Evolutionary conservation across 2,888 invertebrate genomes (phyloP).

Genomic region (Cancer borealis): DNA sequence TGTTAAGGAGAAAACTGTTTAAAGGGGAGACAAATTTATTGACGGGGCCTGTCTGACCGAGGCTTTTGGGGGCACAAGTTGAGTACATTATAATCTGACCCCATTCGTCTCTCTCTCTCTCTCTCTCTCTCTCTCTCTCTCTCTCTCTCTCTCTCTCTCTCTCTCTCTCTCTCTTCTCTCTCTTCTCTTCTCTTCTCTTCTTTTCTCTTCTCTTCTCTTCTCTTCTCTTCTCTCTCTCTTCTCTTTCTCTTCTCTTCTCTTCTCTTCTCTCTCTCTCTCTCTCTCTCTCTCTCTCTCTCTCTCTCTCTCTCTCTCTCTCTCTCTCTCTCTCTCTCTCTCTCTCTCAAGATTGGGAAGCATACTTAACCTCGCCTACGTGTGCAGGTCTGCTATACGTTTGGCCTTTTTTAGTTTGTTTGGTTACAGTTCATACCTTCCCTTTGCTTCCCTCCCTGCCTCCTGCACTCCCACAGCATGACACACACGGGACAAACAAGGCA

Average conservation of each 20-base stretch:
- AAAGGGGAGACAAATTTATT: background rate
- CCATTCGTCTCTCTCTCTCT: background rate
- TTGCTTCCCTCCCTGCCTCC: background rate
- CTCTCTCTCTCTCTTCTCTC: background rate
- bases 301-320: background rate
- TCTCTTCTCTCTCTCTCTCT: conserved; percentile 43
- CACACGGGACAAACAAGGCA: background rate
- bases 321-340: background rate
- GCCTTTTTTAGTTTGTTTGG: background rate
- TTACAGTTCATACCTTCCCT: background rate
- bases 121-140: conserved; percentile 29
- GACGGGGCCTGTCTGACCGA: background rate
- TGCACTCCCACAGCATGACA: background rate
- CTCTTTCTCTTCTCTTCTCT: background rate
- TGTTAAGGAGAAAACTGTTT: background rate
- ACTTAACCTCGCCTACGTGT: background rate
- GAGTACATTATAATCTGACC: conserved; percentile 23
- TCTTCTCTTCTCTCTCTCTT: conserved; percentile 31
- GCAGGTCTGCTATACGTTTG: background rate
- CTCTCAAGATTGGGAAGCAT: background rate
- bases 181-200: background rate
- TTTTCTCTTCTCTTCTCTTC: background rate
- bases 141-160: conserved; percentile 24
- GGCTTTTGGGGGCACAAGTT: background rate
- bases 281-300: background rate